Evolutionary conservation across 2,888 invertebrate genomes (phyloP).

Genomic region (Phymatocera aterrima): DNA sequence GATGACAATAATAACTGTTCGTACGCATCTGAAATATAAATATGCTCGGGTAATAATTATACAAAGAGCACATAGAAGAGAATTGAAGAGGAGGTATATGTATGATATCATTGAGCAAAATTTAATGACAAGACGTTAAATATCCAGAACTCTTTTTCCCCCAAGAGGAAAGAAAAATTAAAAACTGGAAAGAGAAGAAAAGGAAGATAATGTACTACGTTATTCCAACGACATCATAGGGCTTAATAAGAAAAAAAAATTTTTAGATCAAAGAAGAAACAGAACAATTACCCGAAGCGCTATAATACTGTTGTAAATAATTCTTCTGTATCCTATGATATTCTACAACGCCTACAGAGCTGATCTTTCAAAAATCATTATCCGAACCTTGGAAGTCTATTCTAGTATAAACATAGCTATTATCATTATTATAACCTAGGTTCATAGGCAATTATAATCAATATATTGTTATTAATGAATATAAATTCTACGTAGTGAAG

Average conservation of each 20-base stretch:
- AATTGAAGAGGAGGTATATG: not conserved
- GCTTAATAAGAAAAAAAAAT: slow-evolving; percentile 7
- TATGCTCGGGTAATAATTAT: slow-evolving; percentile 57
- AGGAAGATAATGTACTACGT: not conserved
- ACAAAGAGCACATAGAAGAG: slow-evolving; percentile 18
- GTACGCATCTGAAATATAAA: slow-evolving; percentile 59
- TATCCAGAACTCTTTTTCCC: not conserved
- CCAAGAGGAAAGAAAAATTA: not conserved
- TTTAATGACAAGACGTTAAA: not conserved
- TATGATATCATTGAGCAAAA: slow-evolving; percentile 14
- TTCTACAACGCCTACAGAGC: slow-evolving; percentile 21
- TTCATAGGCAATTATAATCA: slow-evolving; percentile 38
- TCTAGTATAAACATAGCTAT: too few species aligned
- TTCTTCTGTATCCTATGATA: slow-evolving; percentile 40
- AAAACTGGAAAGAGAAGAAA: not conserved
- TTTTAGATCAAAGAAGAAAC: not conserved
- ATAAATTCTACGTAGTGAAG: slow-evolving; percentile 39
- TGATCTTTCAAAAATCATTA: not conserved
- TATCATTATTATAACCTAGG: too few species aligned
- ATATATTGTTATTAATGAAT: slow-evolving; percentile 33
- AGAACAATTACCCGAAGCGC: slow-evolving; percentile 54
- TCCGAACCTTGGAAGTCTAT: slow-evolving; percentile 34
- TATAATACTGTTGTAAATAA: slow-evolving; percentile 58
- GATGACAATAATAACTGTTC: slow-evolving; percentile 72
- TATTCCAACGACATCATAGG: not conserved